Conservation (phyloP, 2,888 invertebrate genomes). For the Stomorhina lunata region DNA sequence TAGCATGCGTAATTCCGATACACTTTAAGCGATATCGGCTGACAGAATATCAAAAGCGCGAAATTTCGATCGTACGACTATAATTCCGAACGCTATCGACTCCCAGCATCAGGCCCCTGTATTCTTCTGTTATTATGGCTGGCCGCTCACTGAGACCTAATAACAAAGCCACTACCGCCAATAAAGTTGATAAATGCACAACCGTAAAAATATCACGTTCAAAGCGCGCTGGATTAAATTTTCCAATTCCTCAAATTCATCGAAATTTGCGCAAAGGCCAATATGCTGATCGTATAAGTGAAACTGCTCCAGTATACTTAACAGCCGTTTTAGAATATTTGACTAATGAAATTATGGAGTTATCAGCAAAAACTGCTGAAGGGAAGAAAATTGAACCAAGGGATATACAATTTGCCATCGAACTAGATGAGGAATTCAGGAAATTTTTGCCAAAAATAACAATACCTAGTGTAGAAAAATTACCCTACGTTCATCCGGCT, state of each 20-base stretch:
- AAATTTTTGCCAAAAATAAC: conserved; percentile 80
- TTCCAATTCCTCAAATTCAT: conserved; percentile 83
- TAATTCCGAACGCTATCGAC: too few species aligned
- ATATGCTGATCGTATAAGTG: conserved; percentile 83
- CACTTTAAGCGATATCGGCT: too few species aligned
- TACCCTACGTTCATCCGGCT: neutral
- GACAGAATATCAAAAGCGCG: too few species aligned
- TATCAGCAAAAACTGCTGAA: conserved; percentile 84
- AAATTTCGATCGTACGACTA: too few species aligned
- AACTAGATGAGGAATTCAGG: conserved; percentile 91
- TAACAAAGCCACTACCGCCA: too few species aligned
- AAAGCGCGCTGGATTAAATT: conserved; percentile 82
- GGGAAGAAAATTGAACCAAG: conserved; percentile 90
- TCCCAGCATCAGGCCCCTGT: too few species aligned
- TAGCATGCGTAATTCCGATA: too few species aligned
- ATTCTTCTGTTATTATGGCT: neutral
- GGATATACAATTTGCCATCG: conserved; percentile 78
- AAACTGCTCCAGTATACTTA: conserved; percentile 81
- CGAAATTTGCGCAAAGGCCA: conserved; percentile 83
- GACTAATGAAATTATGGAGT: conserved; percentile 85
- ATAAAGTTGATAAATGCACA: conserved; percentile 71
- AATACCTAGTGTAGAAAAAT: neutral
- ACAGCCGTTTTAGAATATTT: conserved; percentile 84
- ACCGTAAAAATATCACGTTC: conserved; percentile 80
- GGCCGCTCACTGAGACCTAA: neutral